phyloP scores from a whole-genome alignment of 2,888 invertebrate genomes.

The Gari tellinella region DNA sequence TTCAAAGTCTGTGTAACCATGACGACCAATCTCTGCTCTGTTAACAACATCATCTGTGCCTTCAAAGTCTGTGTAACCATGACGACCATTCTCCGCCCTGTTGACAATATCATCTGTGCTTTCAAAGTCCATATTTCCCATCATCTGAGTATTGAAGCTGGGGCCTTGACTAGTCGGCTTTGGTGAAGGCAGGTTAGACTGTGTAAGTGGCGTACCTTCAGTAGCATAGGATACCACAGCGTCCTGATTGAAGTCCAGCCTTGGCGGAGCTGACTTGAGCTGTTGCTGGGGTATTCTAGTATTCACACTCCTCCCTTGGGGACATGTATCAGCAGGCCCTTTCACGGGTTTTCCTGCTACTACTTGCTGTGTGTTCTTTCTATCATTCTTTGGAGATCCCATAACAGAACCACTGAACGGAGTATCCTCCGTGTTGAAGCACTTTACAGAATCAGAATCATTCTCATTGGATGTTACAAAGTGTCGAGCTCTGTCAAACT shows the following conservation, averaged over 20 bases:
- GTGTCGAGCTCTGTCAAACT: constrained; percentile 13
- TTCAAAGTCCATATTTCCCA: no score
- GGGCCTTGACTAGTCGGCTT: background rate
- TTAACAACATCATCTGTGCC: constrained; percentile 22
- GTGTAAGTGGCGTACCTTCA: constrained; percentile 94
- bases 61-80: background rate
- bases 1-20: constrained; percentile 20
- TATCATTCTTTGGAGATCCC: constrained; percentile 88
- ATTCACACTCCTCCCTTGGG: no score
- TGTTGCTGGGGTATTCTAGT: no score
- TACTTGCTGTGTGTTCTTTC: no score
- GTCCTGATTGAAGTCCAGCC: constrained; percentile 83
- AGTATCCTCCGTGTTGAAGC: constrained; percentile 96
- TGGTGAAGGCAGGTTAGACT: constrained; percentile 86
- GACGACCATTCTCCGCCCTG: no score
- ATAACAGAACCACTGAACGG: constrained; percentile 93
- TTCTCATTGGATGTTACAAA: constrained; percentile 31
- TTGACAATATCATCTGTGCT: no score
- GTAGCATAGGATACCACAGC: constrained; percentile 90
- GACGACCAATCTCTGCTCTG: no score
- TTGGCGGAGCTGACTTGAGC: background rate
- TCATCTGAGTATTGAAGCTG: no score
- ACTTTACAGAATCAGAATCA: constrained; percentile 92
- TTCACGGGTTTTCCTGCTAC: no score
- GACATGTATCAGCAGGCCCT: no score